phyloP scores from a whole-genome alignment of 2,888 invertebrate genomes.

The Subacronicta megacephala region DNA sequence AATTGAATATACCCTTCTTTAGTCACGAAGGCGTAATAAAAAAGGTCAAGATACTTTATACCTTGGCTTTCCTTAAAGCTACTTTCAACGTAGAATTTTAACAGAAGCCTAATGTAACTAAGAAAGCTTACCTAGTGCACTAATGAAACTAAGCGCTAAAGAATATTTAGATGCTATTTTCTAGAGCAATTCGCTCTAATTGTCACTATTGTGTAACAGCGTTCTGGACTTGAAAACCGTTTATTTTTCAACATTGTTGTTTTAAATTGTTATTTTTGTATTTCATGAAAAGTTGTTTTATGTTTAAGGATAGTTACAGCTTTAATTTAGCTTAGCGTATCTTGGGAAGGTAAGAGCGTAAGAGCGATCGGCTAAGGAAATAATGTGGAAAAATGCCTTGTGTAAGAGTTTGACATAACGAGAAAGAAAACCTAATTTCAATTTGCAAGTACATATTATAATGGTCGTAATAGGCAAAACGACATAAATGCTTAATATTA shows the following conservation, averaged over 20 bases:
- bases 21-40: constrained; percentile 42
- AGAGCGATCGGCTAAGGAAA: too few species aligned
- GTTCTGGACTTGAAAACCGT: constrained; percentile 6
- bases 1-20: constrained; percentile 44
- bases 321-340: too few species aligned
- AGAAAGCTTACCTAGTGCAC: constrained; percentile 32
- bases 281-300: neutral
- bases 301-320: too few species aligned
- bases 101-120: constrained; percentile 40
- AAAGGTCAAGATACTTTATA: constrained; percentile 34
- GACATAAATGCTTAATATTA: too few species aligned
- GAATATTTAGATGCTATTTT: constrained; percentile 13
- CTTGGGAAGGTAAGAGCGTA: too few species aligned
- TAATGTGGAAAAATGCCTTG: too few species aligned
- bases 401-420: too few species aligned
- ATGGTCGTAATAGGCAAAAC: too few species aligned
- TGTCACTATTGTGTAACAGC: constrained; percentile 23
- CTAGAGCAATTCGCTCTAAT: constrained; percentile 30
- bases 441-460: too few species aligned
- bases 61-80: constrained; percentile 30
- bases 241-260: constrained; percentile 3
- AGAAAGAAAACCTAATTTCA: too few species aligned
- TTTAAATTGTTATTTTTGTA: neutral
- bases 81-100: constrained; percentile 39
- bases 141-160: constrained; percentile 39